Evolutionary conservation across 2,113 vertebrate species (phyloP).

Genomic region (Dermatemys mawii): DNA sequence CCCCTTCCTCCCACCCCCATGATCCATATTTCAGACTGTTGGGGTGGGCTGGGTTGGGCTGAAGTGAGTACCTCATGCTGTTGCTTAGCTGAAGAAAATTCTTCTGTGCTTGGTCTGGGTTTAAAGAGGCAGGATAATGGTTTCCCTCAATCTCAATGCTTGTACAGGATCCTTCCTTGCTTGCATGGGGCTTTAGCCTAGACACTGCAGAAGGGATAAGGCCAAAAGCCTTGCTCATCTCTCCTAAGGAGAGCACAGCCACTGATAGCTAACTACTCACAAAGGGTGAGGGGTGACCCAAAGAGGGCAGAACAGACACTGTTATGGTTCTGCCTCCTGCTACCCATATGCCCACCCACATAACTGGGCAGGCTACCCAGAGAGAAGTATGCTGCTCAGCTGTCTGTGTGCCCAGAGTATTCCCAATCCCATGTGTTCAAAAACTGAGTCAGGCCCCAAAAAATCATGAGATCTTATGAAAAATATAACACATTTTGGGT

Average conservation of each 20-base stretch:
- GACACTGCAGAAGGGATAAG: not conserved
- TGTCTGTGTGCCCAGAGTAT: not conserved
- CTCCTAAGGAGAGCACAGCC: not conserved
- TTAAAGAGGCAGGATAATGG: accelerated
- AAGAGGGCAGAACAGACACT: not conserved
- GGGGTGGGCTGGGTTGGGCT: not conserved
- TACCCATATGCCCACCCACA: not conserved
- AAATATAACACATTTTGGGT: not conserved
- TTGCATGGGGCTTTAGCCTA: not conserved
- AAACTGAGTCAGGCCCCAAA: slow-evolving; percentile 9
- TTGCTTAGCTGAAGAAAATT: accelerated
- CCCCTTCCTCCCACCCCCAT: not conserved
- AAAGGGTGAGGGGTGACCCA: not conserved
- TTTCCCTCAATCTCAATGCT: not conserved
- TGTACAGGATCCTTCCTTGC: not conserved
- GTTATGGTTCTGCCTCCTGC: not conserved
- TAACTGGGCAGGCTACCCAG: not conserved
- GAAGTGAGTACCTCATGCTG: not conserved
- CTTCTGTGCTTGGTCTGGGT: not conserved
- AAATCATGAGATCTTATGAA: slow-evolving; percentile 14
- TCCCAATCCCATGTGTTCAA: slow-evolving; percentile 30
- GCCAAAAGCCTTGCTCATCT: not conserved
- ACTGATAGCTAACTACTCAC: not conserved
- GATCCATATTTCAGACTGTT: not conserved
- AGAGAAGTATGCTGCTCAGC: not conserved